Percentiles rank a stretch among this genome's conserved stretches.
Conservation (phyloP, 2,113 vertebrate species). For the Lates calcarifer region DNA sequence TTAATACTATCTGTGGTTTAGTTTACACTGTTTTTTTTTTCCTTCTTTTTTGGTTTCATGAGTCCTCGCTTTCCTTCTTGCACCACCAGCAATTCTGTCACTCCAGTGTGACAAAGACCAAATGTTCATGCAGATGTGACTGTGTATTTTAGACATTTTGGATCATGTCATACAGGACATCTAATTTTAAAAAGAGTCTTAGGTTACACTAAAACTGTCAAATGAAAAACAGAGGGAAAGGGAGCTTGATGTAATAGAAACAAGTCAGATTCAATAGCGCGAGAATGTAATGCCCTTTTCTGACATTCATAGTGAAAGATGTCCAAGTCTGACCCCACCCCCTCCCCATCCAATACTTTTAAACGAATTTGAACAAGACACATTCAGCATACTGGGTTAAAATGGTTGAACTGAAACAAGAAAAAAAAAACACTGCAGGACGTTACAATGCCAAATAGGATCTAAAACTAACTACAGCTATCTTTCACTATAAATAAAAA, state of each 20-base stretch:
- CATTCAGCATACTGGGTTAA: slow-evolving; percentile 71
- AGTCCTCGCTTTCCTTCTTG: slow-evolving; percentile 21
- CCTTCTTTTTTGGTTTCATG: slow-evolving; percentile 21
- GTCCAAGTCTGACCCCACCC: slow-evolving; percentile 25
- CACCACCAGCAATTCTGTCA: slow-evolving; percentile 10
- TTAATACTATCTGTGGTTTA: slow-evolving; percentile 37
- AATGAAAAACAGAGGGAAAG: slow-evolving; percentile 32
- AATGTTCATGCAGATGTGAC: slow-evolving; percentile 36
- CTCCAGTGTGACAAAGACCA: background rate
- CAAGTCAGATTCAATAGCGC: slow-evolving; percentile 42
- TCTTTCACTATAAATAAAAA: slow-evolving; percentile 82
- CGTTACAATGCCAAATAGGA: slow-evolving; percentile 70
- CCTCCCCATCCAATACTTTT: slow-evolving; percentile 51
- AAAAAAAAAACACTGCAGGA: slow-evolving; percentile 68
- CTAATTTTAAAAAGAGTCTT: slow-evolving; percentile 26
- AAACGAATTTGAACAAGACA: slow-evolving; percentile 72
- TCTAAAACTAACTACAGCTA: slow-evolving; percentile 73
- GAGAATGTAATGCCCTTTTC: slow-evolving; percentile 73
- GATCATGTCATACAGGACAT: slow-evolving; percentile 24
- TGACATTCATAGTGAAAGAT: slow-evolving; percentile 62
- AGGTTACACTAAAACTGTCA: slow-evolving; percentile 23
- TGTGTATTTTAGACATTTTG: slow-evolving; percentile 34
- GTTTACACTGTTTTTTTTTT: slow-evolving; percentile 19
- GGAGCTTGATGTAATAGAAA: slow-evolving; percentile 27
- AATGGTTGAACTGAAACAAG: slow-evolving; percentile 67